Percentiles rank a stretch among this genome's conserved stretches.
Evolutionary conservation across 2,113 vertebrate genomes (phyloP).

Genomic region (Ceyx cyanopectus): DNA sequence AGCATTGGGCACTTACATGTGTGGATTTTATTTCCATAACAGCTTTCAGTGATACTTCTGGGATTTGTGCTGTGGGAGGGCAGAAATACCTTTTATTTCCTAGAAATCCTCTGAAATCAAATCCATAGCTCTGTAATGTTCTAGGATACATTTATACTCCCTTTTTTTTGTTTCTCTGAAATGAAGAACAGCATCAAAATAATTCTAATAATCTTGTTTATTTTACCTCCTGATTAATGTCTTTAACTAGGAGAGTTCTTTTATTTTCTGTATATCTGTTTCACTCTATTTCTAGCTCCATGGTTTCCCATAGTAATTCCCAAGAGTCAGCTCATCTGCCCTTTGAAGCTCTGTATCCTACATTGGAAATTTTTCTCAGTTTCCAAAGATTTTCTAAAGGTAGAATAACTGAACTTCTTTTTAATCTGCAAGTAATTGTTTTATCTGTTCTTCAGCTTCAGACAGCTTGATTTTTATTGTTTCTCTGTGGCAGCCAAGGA

Average conservation of each 20-base stretch:
- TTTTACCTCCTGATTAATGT: background rate
- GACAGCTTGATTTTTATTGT: background rate
- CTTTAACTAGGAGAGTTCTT: background rate
- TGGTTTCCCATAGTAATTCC: background rate
- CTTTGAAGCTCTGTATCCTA: background rate
- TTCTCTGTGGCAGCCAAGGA: background rate
- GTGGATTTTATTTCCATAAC: background rate
- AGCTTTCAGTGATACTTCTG: background rate
- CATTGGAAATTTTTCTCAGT: background rate
- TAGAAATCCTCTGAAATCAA: background rate
- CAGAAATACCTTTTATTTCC: background rate
- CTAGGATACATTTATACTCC: background rate
- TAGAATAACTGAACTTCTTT: background rate
- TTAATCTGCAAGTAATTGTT: background rate
- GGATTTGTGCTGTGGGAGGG: background rate
- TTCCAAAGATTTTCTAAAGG: background rate
- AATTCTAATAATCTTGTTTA: background rate
- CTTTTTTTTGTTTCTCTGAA: background rate
- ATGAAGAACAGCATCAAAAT: background rate
- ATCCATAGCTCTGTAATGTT: background rate
- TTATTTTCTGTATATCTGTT: background rate
- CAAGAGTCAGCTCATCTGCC: background rate
- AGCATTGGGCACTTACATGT: background rate
- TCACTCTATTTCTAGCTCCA: background rate
- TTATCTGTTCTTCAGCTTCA: background rate